Base-by-base conservation (phyloP, 2,888 invertebrate genomes). In the Cheilosia scutellata region DNA sequence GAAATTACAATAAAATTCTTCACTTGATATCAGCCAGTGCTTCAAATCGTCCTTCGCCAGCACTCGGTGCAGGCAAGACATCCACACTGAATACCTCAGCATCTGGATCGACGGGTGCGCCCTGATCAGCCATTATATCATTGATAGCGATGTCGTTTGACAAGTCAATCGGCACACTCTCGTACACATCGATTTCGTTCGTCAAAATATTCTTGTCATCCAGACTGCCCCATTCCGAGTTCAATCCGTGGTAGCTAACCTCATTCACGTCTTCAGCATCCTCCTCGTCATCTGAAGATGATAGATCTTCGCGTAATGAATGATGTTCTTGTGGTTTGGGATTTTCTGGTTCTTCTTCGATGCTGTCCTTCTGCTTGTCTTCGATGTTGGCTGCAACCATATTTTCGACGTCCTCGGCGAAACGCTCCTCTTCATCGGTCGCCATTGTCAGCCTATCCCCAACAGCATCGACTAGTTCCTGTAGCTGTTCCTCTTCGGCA, bases 91-190 rank as follows among this genome's bases (percentile, higher is more conserved):
- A 88, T 7, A 92, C 78, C 80, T 93, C 93, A 0, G 93, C 92
- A 87, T 93, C 91, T n/a, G 93, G 92, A 90, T 93, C 90, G 20
- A 88, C 58, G 7, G 91, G 90, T 37, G 90, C 91, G 49, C 90
- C 88, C 82, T 91, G 89, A 42, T 91, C 90, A 20, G 92, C 92
- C 25, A 92, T 89, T 62, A 90, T 84, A 87, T 92, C 90, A 83
- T 93, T 93, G 42, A 93, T 90, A 9, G 90, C 91, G 87, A 93
- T 92, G 80, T 93, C 93, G 88, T 93, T 92, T 66, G 92, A 92
- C 70, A 93, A 89, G 90, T 93, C 92, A 42, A 91, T 87, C 44
- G 92, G 92, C 49, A 89, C 88, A 58, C 88, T 87, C 68, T 90
- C 90, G 75, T 90, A 90, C 42, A 84, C 88, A 87, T 92, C 91